Percentiles rank a stretch among this genome's conserved stretches.
Evolutionary conservation across 2,113 vertebrate genomes (phyloP).

Genomic region (cat (Felis catus)): F.catus_Fca126_mat1.0 CM031425.1:17189001-17189500

Average conservation of each 20-base stretch:
- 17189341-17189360: not conserved
- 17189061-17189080: constrained; percentile 53
- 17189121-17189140: not conserved
- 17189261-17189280: not conserved
- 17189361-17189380: not conserved
- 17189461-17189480: constrained; percentile 20
- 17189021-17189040: constrained; percentile 14
- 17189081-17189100: constrained; percentile 47
- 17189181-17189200: constrained; percentile 24
- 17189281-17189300: not conserved
- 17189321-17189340: not conserved
- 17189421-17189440: not conserved
- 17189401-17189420: not conserved
- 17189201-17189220: constrained; percentile 31
- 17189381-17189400: not conserved
- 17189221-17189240: constrained; percentile 22
- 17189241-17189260: constrained; percentile 1
- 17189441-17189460: constrained; percentile 28
- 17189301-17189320: not conserved
- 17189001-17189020: constrained; percentile 5
- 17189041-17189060: constrained; percentile 36
- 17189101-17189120: constrained; percentile 36
- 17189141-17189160: constrained; percentile 35
- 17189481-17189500: constrained; percentile 15
- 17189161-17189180: not conserved